These are phyloP conservation scores for Lasioglossum vierecki DNA, from an alignment of 2,888 invertebrate species.

Conservation along the genomic window DNA sequence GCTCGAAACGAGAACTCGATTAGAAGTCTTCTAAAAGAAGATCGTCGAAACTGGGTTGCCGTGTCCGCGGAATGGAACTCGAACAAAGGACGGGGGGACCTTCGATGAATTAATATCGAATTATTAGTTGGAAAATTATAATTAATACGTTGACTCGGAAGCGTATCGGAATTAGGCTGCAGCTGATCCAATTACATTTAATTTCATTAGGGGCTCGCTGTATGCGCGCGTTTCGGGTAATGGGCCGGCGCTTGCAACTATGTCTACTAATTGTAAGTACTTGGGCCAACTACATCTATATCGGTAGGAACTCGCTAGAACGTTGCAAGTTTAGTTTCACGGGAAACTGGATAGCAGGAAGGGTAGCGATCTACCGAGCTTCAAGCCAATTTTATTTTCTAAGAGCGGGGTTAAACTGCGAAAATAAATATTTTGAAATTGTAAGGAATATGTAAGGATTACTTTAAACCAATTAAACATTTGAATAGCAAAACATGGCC, in stretches of 20 bases:
- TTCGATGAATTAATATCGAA: conserved; percentile 40
- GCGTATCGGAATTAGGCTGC: conserved; percentile 29
- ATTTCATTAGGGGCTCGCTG: conserved; percentile 40
- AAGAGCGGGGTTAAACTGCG: too few relatives aligned
- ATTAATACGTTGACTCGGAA: conserved; percentile 42
- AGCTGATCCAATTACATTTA: conserved; percentile 43
- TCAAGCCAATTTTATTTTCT: too few relatives aligned
- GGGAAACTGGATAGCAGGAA: background rate
- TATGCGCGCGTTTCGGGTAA: conserved; percentile 22
- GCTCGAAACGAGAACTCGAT: conserved; percentile 13
- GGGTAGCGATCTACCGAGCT: too few relatives aligned
- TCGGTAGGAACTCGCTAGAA: background rate
- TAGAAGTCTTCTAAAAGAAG: background rate
- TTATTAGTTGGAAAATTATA: conserved; percentile 37
- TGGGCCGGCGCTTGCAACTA: background rate
- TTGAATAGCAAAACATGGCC: too few relatives aligned
- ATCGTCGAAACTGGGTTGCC: conserved; percentile 19
- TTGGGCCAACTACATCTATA: background rate
- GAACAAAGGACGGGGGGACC: conserved; percentile 12
- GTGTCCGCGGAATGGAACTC: background rate
- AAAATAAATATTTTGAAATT: too few relatives aligned
- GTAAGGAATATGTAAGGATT: too few relatives aligned
- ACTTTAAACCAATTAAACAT: too few relatives aligned
- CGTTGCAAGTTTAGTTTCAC: background rate
- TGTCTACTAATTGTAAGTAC: background rate